Evolutionary conservation across 2,113 vertebrate species (phyloP).

Genomic region (Sorex araneus): DNA sequence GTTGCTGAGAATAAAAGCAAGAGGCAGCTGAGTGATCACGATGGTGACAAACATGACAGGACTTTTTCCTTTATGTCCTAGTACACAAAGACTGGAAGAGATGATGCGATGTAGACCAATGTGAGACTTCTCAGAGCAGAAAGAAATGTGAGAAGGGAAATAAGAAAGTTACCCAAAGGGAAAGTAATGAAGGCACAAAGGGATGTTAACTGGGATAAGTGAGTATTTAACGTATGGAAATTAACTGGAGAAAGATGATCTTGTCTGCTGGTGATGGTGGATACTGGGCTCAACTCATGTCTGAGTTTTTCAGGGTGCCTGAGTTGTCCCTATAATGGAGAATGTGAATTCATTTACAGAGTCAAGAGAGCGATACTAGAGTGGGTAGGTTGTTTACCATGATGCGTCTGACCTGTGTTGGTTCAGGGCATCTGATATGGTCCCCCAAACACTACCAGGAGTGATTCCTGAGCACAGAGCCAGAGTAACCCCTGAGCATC

Average conservation of each 20-base stretch:
- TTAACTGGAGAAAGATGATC: not conserved
- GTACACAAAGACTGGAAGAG: not conserved
- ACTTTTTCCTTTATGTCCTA: not conserved
- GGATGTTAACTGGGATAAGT: not conserved
- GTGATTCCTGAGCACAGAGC: too few relatives aligned
- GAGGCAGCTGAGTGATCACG: fast-evolving
- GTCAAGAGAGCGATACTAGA: too few relatives aligned
- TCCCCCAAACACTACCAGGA: too few relatives aligned
- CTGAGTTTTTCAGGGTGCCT: not conserved
- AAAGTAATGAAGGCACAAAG: not conserved
- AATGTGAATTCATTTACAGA: not conserved
- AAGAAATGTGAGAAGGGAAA: not conserved
- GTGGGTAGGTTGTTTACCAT: too few relatives aligned
- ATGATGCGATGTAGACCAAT: conserved; percentile 17
- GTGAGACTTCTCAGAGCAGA: not conserved
- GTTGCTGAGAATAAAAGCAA: not conserved
- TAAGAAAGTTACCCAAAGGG: not conserved
- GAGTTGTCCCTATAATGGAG: not conserved
- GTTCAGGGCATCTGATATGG: too few relatives aligned
- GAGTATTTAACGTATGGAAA: not conserved
- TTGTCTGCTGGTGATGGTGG: not conserved
- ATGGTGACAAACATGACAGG: not conserved
- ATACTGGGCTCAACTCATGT: not conserved
- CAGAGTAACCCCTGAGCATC: too few relatives aligned
- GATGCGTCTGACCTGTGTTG: too few relatives aligned